These are phyloP conservation scores for Elaphurus davidianus DNA, from an alignment of 2,113 vertebrate species.

Conservation along the genomic window DNA sequence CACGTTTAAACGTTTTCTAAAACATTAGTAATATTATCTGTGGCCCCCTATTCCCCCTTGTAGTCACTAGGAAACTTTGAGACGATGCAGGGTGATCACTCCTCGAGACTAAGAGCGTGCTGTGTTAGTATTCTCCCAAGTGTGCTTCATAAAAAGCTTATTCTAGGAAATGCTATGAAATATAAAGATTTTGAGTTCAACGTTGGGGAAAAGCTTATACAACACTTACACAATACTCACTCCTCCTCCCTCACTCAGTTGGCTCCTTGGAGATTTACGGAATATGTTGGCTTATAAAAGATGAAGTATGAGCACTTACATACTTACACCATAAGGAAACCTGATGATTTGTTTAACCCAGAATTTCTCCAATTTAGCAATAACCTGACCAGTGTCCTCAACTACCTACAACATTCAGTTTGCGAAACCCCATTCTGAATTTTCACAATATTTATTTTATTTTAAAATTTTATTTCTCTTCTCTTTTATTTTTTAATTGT, in stretches of 20 bases:
- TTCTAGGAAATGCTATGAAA: neutral
- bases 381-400: neutral
- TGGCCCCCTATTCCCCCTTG: neutral
- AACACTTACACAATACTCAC: neutral
- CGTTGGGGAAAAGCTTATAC: neutral
- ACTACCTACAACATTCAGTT: neutral
- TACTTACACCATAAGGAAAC: neutral
- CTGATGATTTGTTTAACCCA: neutral
- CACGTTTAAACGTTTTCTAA: neutral
- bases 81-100: neutral
- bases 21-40: neutral
- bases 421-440: neutral
- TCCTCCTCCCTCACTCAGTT: neutral
- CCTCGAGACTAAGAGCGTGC: rapidly evolving
- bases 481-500: neutral
- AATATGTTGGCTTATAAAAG: neutral
- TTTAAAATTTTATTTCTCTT: neutral
- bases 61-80: neutral
- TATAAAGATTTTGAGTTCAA: neutral
- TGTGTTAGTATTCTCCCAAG: neutral
- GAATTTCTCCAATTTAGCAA: neutral
- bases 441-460: neutral
- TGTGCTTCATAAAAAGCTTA: neutral
- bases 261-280: neutral
- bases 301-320: neutral